phyloP scores from a whole-genome alignment of 2,113 vertebrate genomes.

The Mormoops blainvillei region DNA sequence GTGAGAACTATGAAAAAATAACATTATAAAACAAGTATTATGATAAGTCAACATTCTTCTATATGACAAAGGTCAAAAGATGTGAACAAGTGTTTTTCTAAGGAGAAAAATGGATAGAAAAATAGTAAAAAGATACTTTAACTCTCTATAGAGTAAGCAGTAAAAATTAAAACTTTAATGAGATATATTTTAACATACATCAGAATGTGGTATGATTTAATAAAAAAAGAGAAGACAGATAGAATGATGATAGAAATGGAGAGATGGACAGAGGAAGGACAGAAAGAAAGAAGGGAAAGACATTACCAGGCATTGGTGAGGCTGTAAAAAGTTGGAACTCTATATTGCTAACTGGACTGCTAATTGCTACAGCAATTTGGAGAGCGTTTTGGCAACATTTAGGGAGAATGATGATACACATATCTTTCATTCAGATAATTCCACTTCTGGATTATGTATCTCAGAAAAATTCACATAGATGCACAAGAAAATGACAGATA shows the following conservation, averaged over 20 bases:
- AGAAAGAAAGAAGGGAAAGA: neutral
- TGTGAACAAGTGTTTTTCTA: neutral
- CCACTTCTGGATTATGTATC: neutral
- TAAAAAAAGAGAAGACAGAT: neutral
- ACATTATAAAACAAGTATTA: neutral
- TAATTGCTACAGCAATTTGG: neutral
- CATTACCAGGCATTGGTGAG: neutral
- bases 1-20: neutral
- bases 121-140: neutral
- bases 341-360: neutral
- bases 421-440: neutral
- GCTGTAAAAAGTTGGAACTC: neutral
- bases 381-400: neutral
- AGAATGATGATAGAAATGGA: neutral
- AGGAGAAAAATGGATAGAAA: neutral
- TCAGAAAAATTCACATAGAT: neutral
- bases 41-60: neutral
- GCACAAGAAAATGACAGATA: neutral
- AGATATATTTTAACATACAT: neutral
- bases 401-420: neutral
- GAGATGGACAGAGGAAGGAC: neutral
- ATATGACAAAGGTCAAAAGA: neutral
- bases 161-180: neutral
- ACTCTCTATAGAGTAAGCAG: neutral
- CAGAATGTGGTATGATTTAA: neutral